phyloP scores from a whole-genome alignment of 1,140 invertebrate genomes.

The Diachasmimorpha longicaudata region DNA sequence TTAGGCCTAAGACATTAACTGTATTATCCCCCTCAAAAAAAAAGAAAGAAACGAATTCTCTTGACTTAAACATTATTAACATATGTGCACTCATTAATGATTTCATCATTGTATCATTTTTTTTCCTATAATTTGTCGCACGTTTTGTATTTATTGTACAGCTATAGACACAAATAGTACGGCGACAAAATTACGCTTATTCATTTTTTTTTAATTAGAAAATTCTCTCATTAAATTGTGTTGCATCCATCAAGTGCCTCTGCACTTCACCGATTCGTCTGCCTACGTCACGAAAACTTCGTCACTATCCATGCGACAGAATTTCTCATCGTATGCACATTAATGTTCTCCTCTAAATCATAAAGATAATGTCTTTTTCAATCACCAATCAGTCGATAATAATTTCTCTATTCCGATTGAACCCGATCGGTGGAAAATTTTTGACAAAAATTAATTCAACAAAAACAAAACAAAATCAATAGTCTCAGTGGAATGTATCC shows the following conservation, averaged over 20 bases:
- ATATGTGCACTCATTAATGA: constrained; percentile 7
- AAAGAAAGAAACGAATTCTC: neutral
- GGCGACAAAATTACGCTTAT: constrained; percentile 14
- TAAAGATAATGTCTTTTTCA: neutral
- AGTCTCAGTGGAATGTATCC: constrained; percentile 28
- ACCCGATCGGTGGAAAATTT: neutral
- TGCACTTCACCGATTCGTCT: neutral
- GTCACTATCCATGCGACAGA: neutral
- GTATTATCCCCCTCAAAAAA: neutral
- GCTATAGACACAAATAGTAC: constrained; percentile 20
- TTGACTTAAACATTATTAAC: constrained; percentile 9
- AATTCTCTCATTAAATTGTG: neutral
- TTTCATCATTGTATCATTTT: constrained; percentile 8
- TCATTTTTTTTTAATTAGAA: neutral
- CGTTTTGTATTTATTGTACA: constrained; percentile 12
- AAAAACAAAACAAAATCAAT: constrained; percentile 2
- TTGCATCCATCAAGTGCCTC: constrained; percentile 3
- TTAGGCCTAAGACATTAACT: constrained; percentile 42
- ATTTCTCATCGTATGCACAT: neutral
- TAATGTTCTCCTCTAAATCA: neutral
- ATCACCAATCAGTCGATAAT: constrained; percentile 38
- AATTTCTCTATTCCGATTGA: neutral
- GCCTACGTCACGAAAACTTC: neutral
- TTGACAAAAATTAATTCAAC: constrained; percentile 14
- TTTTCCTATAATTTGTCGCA: constrained; percentile 16